A percentile compares a stretch with the other conserved stretches of the same genome.
phyloP scores from a whole-genome alignment of 1,140 invertebrate genomes.

The Thereuonema tuberculata region DNA sequence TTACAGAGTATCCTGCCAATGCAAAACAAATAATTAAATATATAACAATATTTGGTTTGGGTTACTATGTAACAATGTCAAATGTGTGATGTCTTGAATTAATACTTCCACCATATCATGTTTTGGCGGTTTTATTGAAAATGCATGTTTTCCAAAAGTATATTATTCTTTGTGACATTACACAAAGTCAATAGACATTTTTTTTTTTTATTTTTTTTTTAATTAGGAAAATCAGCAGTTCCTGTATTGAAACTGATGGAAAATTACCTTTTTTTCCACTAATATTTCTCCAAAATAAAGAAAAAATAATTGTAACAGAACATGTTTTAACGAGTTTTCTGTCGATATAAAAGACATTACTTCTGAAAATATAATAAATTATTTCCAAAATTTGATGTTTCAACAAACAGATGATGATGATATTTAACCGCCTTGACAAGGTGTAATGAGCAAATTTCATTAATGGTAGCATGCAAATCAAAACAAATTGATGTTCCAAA shows the following conservation, averaged over 20 bases:
- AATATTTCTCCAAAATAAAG: constrained; percentile 1
- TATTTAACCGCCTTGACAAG: constrained; percentile 2
- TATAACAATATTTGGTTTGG: too few species aligned
- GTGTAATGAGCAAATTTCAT: constrained; percentile 8
- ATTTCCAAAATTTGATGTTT: constrained; percentile 3
- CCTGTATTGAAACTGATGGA: neutral
- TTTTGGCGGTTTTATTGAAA: constrained; percentile 11
- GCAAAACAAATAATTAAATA: too few species aligned
- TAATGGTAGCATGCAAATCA: constrained; percentile 2
- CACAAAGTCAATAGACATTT: constrained; percentile 6
- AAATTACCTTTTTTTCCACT: neutral
- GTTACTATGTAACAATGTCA: too few species aligned
- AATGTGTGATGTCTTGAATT: too few species aligned
- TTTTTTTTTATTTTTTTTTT: neutral
- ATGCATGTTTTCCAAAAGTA: constrained; percentile 5
- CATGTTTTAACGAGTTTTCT: neutral
- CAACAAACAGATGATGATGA: constrained; percentile 2
- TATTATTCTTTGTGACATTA: neutral
- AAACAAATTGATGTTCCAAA: constrained; percentile 8
- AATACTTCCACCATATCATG: too few species aligned
- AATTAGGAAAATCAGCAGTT: neutral
- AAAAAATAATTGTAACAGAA: constrained; percentile 2
- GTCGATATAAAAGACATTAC: neutral
- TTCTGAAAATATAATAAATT: constrained; percentile 6
- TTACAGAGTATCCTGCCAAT: too few species aligned